Evolutionary conservation across 37 sponge, comb jelly and placozoan genomes (phyloP), one percentile per base, ranked within the genome.

Genomic region (Mnemiopsis leidyi): DNA sequence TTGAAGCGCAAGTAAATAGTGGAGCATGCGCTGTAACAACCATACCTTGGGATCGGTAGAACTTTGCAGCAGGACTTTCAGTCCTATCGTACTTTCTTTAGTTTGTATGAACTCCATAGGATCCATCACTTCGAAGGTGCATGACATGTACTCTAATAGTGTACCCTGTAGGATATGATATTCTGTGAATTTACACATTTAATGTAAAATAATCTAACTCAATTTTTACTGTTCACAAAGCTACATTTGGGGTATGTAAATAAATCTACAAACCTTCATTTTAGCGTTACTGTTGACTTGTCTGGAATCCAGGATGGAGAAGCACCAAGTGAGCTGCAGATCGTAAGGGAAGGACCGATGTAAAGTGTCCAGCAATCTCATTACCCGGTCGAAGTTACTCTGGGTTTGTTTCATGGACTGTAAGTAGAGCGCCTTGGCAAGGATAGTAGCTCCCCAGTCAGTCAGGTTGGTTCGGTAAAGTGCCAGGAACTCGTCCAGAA

Each of bases 381-480:
- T 30, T 7, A 79, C 82, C 33, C 82, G 82, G 20, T 79, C 82
- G 37, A 79, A 79, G 82, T 79, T 79, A 33, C 82, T 79, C 37
- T 79, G 82, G 23, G 82, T 79, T 29, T 79, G 82, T 35, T 79
- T 79, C 82, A 79, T 79, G 82, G 36, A 33, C 82, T 79, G 82
- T 13, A 79, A 36, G 82, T 79, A 79, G 36, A 79, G 82, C 26
- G 31, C 82, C 82, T 79, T 79, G 36, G 34, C 82, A 2, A 79
- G 82, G 23, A 35, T 29, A 23, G 37, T 79, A 2, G 36, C 36
- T 30, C 36, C 82, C 82, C 82, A 79, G 82, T 79, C 82, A 5
- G 37, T 79, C 21, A 79, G 82, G 37, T 79, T 79, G 82, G 82
- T 36, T 13, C 37, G 35, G 82, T 79, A 79, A 23, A 79, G 82